Evolutionary conservation across 2,113 vertebrate species (phyloP), one percentile per base, ranked within the genome.

Genomic region (Xiphorhynchus elegans): DNA sequence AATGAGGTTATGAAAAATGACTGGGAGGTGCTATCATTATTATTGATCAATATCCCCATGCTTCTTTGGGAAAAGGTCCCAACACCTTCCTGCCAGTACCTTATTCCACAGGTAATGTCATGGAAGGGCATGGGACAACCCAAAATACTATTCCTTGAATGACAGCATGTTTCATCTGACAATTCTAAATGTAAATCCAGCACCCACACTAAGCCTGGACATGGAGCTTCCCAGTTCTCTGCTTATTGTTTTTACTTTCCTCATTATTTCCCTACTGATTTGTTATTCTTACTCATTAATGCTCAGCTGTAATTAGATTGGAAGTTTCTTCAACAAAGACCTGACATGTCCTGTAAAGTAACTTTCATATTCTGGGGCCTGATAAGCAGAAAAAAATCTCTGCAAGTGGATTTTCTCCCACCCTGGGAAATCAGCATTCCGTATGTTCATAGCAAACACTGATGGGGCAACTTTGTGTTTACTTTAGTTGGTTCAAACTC

Each of bases 391-490:
- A 86, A 52, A 66, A 84, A 9, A 39, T 50, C 28, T 31, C 46
- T 55, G 46, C 76, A 73, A 81, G 69, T 76, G 37, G 49, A 79
- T 96, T 95, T 95, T 86, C 78, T 91, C 31, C 81, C 50, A 59
- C 47, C 40, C 55, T 80, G 79, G 76, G 64, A 88, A 85, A 86
- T 74, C 52, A 84, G 55, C 66, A 73, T 95, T 96, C 92, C 72
- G 12, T 77, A 91, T 82, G 49, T 92, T 93, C 82, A 64, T 80
- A 87, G 78, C 93, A 87, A 93, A 91, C 52, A 87, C 42, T 68
- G 89, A 90, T 96, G 89, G 89, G 55, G 89, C 86, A 95, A 89
- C 42, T 58, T 62, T n/a, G 35, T 94, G 85, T 94, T 97, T 94
- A 89, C 80, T 89, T 87, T 56, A 81, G 62, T 64, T 84, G 75